Evolutionary conservation across 1,140 invertebrate genomes (phyloP).

Genomic region (Leptoteleia sp.): DNA sequence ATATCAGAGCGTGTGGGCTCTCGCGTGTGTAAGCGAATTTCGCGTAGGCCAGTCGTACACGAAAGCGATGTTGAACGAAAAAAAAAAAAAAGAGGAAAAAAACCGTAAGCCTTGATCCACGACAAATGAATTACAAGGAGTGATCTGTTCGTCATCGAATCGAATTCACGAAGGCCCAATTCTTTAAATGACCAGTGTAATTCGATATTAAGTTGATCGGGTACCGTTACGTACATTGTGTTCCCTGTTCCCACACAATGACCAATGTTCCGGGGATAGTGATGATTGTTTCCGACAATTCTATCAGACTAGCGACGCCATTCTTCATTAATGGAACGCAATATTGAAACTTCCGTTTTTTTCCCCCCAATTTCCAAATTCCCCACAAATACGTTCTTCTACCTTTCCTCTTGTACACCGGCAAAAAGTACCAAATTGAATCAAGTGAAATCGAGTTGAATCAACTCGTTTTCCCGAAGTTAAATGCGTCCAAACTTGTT

Average conservation of each 20-base stretch:
- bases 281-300: slow-evolving; percentile 8
- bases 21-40: slow-evolving; percentile 4
- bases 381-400: too few relatives aligned
- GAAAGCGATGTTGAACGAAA: slow-evolving; percentile 21
- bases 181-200: slow-evolving; percentile 12
- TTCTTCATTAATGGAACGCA: slow-evolving; percentile 1
- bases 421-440: too few relatives aligned
- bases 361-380: too few relatives aligned
- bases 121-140: slow-evolving; percentile 15
- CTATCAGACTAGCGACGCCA: slow-evolving; percentile 1
- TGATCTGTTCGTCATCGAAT: slow-evolving; percentile 21
- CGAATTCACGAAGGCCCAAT: slow-evolving; percentile 11
- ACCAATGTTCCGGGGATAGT: neutral
- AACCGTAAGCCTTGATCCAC: slow-evolving; percentile 29
- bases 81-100: too few relatives aligned
- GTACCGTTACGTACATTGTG: slow-evolving; percentile 20
- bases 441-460: too few relatives aligned
- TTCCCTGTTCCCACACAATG: slow-evolving; percentile 15
- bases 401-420: too few relatives aligned
- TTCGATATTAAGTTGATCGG: slow-evolving; percentile 15
- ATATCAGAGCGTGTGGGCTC: slow-evolving; percentile 30
- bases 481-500: too few relatives aligned
- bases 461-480: too few relatives aligned
- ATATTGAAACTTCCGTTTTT: too few relatives aligned
- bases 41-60: slow-evolving; percentile 36